phyloP scores from a whole-genome alignment of 1,140 invertebrate species.

The Papilio aristodemus region DNA sequence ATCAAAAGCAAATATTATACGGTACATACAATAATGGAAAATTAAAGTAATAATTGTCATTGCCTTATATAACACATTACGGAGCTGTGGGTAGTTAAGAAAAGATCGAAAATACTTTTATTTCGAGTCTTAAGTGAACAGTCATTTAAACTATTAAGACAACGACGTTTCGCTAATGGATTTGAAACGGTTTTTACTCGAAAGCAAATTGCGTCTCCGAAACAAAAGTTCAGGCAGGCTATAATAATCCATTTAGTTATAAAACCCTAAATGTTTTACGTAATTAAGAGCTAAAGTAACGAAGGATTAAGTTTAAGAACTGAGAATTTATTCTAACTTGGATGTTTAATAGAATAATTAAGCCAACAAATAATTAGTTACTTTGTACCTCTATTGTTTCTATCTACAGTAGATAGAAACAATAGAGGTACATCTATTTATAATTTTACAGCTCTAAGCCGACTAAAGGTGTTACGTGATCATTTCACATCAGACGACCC shows the following conservation, averaged over 20 bases:
- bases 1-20: not conserved
- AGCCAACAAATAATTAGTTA: too few species aligned
- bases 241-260: not conserved
- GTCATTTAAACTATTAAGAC: conserved; percentile 2
- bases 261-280: not conserved
- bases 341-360: too few species aligned
- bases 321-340: not conserved
- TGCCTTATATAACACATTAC: not conserved
- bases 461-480: too few species aligned
- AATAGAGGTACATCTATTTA: too few species aligned
- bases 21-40: not conserved
- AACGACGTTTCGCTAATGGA: not conserved
- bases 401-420: too few species aligned
- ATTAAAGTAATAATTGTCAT: not conserved
- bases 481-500: too few species aligned
- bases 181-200: conserved; percentile 5
- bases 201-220: not conserved
- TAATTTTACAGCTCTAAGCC: too few species aligned
- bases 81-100: not conserved
- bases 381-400: too few species aligned
- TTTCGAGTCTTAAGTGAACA: not conserved
- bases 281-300: not conserved
- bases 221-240: not conserved
- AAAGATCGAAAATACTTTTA: not conserved
- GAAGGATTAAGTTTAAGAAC: not conserved